Evolutionary conservation across 2,113 vertebrate species (phyloP).

Genomic region (Plecotus auritus): DNA sequence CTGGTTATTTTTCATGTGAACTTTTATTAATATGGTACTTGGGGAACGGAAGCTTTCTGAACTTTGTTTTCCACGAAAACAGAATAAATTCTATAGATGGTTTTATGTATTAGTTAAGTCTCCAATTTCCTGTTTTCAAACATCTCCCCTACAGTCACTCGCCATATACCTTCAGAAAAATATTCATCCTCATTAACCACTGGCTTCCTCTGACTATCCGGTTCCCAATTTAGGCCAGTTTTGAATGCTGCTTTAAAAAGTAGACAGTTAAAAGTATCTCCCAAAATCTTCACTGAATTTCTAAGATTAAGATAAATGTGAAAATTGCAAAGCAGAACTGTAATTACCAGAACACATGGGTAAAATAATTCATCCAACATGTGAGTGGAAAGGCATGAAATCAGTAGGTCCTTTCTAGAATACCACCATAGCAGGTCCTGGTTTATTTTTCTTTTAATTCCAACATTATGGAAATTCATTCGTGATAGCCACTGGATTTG

Average conservation of each 20-base stretch:
- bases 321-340: conserved; percentile 20
- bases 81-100: conserved; percentile 50
- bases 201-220: neutral
- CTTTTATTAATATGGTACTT: conserved; percentile 74
- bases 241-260: conserved; percentile 30
- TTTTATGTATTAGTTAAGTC: neutral
- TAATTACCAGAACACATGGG: neutral
- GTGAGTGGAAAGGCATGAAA: neutral
- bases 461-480: neutral
- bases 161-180: neutral
- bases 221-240: neutral
- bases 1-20: conserved; percentile 69
- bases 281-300: conserved; percentile 11
- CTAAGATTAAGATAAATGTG: conserved; percentile 53
- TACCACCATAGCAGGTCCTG: neutral
- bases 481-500: neutral
- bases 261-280: conserved; percentile 36
- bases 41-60: conserved; percentile 60
- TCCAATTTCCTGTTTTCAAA: neutral
- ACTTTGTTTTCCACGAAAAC: conserved; percentile 71
- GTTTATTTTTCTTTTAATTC: neutral
- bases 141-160: neutral
- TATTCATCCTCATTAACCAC: neutral
- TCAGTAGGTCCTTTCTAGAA: neutral
- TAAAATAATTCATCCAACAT: neutral